Evolutionary conservation across 2,888 invertebrate genomes (phyloP).

Genomic region (Synergus itoensis): DNA sequence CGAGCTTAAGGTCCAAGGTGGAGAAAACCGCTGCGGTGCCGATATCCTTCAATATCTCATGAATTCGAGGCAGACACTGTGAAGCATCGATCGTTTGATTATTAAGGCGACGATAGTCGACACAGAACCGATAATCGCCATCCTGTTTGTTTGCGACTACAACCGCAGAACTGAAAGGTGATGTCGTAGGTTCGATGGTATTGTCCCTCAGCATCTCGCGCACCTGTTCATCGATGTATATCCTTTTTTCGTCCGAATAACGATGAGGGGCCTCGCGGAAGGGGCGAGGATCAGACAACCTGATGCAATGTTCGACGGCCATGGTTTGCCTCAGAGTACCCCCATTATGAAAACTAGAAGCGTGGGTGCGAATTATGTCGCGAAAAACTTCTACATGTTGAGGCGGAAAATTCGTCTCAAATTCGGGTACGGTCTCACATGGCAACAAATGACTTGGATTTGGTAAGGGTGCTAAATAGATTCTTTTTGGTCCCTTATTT

Average conservation of each 20-base stretch:
- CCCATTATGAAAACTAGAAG: neutral
- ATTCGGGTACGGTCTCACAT: too few relatives aligned
- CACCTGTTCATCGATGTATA: slow-evolving; percentile 24
- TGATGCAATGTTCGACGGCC: neutral
- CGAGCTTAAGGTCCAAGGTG: slow-evolving; percentile 61
- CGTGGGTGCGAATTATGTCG: neutral
- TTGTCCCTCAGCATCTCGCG: slow-evolving; percentile 54
- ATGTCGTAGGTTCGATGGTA: slow-evolving; percentile 50
- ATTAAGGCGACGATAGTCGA: slow-evolving; percentile 60
- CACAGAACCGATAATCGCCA: slow-evolving; percentile 46
- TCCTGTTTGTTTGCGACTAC: slow-evolving; percentile 49
- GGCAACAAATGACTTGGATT: neutral
- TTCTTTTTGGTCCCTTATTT: neutral
- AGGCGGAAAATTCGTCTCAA: neutral
- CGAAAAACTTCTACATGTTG: neutral
- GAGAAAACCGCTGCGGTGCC: slow-evolving; percentile 59
- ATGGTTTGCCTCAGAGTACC: neutral
- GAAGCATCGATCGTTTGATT: slow-evolving; percentile 50
- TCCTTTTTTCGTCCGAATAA: slow-evolving; percentile 43
- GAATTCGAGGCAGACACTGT: slow-evolving; percentile 57
- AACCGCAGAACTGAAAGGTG: slow-evolving; percentile 53
- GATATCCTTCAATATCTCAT: slow-evolving; percentile 55
- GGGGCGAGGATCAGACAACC: neutral
- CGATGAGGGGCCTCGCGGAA: slow-evolving; percentile 42
- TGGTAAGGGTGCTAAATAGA: neutral